These are phyloP conservation scores for Apocrypta bakeri DNA, from an alignment of 1,140 invertebrate species.

Conservation along the genomic window DNA sequence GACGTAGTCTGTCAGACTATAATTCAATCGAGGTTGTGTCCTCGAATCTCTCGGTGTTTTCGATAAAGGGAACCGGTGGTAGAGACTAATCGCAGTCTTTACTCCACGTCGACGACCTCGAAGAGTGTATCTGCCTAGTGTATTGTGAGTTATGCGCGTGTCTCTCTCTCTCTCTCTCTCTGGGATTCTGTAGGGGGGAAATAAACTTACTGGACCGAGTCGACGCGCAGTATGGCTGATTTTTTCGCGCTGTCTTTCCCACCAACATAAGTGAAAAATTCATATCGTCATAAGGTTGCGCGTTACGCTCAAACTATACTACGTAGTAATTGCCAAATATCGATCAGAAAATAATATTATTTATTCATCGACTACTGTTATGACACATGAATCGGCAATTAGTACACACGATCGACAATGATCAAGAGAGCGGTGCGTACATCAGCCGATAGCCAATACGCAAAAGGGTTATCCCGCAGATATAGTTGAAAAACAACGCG, in stretches of 20 bases:
- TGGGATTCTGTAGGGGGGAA: not conserved
- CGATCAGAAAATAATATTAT: too few species aligned
- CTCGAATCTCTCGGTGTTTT: not conserved
- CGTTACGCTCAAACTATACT: too few species aligned
- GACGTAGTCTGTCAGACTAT: conserved; percentile 30
- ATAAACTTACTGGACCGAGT: not conserved
- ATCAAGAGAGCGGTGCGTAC: not conserved
- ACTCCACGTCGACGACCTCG: conserved; percentile 27
- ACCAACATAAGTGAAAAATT: too few species aligned
- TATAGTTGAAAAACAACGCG: not conserved
- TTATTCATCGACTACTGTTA: too few species aligned
- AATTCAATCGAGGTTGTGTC: conserved; percentile 16
- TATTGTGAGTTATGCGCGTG: not conserved
- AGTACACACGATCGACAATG: not conserved
- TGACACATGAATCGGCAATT: not conserved
- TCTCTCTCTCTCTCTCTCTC: not conserved
- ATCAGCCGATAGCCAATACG: too few species aligned
- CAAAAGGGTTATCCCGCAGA: not conserved
- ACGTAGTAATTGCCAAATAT: too few species aligned
- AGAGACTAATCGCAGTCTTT: conserved; percentile 32
- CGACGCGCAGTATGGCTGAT: not conserved
- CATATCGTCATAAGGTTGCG: too few species aligned
- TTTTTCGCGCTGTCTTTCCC: not conserved
- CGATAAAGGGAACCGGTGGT: not conserved
- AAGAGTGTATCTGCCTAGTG: not conserved